Percentiles rank a stretch among this genome's conserved stretches.
Conservation (phyloP, 2,113 vertebrate genomes). For the Pagrus major region DNA sequence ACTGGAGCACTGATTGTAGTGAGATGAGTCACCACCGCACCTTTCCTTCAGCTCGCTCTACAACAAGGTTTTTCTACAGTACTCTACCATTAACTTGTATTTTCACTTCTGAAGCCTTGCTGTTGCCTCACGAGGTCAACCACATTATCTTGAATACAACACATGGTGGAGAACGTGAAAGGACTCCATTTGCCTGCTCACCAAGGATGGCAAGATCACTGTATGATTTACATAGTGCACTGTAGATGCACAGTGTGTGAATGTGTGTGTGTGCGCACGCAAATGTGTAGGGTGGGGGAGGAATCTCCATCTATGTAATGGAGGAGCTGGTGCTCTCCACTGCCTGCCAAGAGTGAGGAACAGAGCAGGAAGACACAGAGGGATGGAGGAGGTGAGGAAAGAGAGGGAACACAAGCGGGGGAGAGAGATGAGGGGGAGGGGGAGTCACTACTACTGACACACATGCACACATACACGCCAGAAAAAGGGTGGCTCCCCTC, state of each 20-base stretch:
- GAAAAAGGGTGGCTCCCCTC: conserved; percentile 58
- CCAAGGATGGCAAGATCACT: conserved; percentile 11
- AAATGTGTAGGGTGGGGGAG: conserved; percentile 47
- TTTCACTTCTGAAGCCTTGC: background rate
- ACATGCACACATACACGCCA: conserved; percentile 47
- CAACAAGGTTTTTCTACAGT: background rate
- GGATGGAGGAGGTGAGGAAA: conserved; percentile 42
- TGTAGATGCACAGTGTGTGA: conserved; percentile 16
- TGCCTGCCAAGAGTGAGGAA: conserved; percentile 57
- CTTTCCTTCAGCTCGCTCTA: background rate
- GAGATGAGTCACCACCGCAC: background rate
- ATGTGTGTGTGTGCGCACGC: background rate
- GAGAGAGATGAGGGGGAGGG: conserved; percentile 48
- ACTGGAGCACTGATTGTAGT: background rate
- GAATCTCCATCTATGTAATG: conserved; percentile 58
- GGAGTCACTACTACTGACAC: conserved; percentile 64
- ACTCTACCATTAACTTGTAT: background rate
- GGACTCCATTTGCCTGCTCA: conserved; percentile 36
- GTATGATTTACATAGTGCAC: conserved; percentile 40
- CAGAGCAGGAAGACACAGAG: conserved; percentile 46
- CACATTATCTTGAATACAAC: conserved; percentile 20
- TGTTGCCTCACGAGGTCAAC: background rate
- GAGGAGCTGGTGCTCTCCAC: conserved; percentile 64
- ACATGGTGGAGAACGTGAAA: background rate
- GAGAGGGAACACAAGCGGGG: conserved; percentile 12